A percentile compares a stretch with the other conserved stretches of the same genome.
Evolutionary conservation across 2,888 invertebrate genomes (phyloP).

Genomic region (Oligia latruncula): DNA sequence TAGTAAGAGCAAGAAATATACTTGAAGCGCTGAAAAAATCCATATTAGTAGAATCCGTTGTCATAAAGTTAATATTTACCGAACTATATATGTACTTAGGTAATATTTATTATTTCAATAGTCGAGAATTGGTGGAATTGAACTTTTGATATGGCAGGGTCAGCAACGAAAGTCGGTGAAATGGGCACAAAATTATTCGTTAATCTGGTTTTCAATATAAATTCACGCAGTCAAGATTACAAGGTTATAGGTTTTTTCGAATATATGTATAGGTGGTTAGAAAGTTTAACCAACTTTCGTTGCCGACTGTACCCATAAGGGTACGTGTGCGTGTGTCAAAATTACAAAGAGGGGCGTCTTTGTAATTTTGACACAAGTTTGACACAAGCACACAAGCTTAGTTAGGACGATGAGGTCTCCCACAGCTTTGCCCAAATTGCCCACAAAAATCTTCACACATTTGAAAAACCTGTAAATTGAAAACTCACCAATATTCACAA

Average conservation of each 20-base stretch:
- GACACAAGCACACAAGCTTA: not conserved
- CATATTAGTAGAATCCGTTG: not conserved
- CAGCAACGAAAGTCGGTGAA: not conserved
- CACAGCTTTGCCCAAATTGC: too few relatives aligned
- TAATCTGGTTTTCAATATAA: not conserved
- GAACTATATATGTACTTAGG: not conserved
- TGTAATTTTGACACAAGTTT: not conserved
- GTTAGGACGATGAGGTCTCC: not conserved
- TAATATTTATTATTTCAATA: not conserved
- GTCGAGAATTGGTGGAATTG: not conserved
- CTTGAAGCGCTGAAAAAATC: conserved; percentile 24
- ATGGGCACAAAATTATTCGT: not conserved
- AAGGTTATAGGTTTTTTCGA: not conserved
- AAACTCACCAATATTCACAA: conserved; percentile 29
- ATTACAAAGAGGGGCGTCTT: too few relatives aligned
- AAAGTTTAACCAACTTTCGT: not conserved
- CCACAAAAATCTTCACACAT: not conserved
- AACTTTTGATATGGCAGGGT: not conserved
- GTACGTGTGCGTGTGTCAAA: not conserved
- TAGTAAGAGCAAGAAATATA: conserved; percentile 18
- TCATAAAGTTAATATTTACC: not conserved
- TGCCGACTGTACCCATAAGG: not conserved
- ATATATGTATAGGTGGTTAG: not conserved
- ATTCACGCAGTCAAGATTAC: not conserved
- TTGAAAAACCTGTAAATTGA: not conserved